These are phyloP conservation scores for Hipposideros armiger DNA, from an alignment of 2,113 vertebrate genomes.

Conservation along the genomic window DNA sequence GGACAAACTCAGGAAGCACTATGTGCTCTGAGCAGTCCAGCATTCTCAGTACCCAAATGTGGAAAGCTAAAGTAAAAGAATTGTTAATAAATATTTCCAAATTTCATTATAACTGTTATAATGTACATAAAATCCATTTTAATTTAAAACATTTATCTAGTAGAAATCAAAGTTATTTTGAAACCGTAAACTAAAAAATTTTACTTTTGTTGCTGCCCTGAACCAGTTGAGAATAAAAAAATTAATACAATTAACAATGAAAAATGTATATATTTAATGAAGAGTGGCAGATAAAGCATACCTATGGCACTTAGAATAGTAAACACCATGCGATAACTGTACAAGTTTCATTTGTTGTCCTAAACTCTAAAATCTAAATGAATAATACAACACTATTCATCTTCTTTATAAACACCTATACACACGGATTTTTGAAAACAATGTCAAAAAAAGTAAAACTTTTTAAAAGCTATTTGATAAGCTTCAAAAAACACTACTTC, in stretches of 20 bases:
- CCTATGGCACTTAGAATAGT: background rate
- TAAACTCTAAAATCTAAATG: background rate
- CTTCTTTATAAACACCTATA: background rate
- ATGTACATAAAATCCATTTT: background rate
- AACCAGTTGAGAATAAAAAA: constrained; percentile 14
- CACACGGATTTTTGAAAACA: background rate
- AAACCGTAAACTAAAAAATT: background rate
- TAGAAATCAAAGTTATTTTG: background rate
- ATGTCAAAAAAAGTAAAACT: background rate
- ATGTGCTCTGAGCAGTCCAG: background rate
- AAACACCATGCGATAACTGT: background rate
- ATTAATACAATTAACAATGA: background rate
- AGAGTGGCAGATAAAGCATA: background rate
- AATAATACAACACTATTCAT: background rate
- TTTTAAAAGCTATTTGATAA: background rate
- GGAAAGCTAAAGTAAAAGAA: background rate
- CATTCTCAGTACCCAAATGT: background rate
- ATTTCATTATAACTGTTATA: background rate
- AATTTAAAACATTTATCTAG: background rate
- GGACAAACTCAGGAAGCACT: accelerated
- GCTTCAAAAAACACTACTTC: background rate
- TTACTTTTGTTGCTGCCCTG: background rate
- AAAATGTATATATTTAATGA: background rate
- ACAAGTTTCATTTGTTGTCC: background rate
- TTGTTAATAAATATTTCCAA: background rate